These are phyloP conservation scores for Merops nubicus DNA, from an alignment of 2,113 vertebrate species.

Conservation along the genomic window DNA sequence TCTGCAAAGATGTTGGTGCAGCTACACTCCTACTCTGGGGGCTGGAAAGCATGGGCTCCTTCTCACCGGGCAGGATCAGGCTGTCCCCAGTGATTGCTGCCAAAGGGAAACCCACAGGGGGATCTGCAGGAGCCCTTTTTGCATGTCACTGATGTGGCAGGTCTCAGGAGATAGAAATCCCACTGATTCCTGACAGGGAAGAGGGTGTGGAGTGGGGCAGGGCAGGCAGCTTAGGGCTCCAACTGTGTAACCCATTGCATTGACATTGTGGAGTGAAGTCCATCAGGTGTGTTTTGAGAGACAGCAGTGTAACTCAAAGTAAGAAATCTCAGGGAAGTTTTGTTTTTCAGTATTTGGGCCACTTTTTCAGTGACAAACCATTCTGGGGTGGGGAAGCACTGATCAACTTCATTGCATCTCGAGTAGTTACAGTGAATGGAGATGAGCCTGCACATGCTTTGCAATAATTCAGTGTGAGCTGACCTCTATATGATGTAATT, in stretches of 20 bases:
- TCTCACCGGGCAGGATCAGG: neutral
- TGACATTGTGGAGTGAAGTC: neutral
- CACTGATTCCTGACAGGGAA: neutral
- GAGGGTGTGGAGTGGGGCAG: neutral
- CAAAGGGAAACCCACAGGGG: neutral
- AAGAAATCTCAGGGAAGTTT: neutral
- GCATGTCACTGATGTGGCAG: neutral
- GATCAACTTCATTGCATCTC: neutral
- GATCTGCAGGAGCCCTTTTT: neutral
- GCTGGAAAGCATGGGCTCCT: neutral
- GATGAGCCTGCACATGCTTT: neutral
- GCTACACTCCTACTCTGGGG: rapidly evolving
- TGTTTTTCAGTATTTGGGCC: neutral
- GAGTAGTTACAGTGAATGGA: neutral
- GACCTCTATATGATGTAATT: neutral
- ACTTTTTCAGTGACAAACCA: neutral
- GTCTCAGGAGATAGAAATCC: neutral
- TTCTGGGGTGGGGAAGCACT: neutral
- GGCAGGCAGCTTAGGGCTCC: neutral
- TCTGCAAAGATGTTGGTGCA: neutral
- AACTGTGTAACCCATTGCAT: neutral
- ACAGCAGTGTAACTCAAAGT: neutral
- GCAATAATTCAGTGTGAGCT: neutral
- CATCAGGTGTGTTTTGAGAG: neutral
- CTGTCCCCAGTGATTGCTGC: neutral